Evolutionary conservation across 2,113 vertebrate species (phyloP).

Genomic region (Hyperoodon ampullatus): DNA sequence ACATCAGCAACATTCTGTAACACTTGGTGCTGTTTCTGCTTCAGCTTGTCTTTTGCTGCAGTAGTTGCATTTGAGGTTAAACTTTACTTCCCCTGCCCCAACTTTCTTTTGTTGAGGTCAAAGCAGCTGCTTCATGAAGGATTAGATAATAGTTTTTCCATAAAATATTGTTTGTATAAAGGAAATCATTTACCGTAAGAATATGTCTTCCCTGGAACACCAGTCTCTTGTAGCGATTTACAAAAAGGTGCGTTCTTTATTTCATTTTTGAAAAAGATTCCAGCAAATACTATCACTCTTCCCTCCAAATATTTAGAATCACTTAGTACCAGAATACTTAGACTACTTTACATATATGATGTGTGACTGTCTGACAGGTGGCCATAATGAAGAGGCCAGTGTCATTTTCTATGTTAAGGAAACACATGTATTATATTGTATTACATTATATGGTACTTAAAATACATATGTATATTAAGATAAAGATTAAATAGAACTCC

Average conservation of each 20-base stretch:
- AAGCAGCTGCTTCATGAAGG: slow-evolving; percentile 8
- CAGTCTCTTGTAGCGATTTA: not conserved
- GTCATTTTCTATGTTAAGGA: slow-evolving; percentile 11
- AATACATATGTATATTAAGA: not conserved
- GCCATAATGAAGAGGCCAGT: not conserved
- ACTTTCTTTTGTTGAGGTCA: slow-evolving; percentile 37
- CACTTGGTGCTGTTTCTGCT: not conserved
- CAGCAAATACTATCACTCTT: not conserved
- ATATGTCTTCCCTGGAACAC: not conserved
- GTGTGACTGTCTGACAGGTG: not conserved
- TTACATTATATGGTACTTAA: not conserved
- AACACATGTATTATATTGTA: not conserved
- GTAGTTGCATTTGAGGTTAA: slow-evolving; percentile 49
- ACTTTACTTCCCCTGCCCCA: not conserved
- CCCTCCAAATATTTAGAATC: not conserved
- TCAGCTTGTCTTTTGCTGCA: slow-evolving; percentile 33
- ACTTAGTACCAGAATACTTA: slow-evolving; percentile 17
- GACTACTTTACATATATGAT: not conserved
- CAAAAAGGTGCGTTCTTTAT: not conserved
- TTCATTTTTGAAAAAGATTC: slow-evolving; percentile 25
- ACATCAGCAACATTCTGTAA: not conserved
- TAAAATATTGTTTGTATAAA: slow-evolving; percentile 16
- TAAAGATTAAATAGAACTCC: slow-evolving; percentile 10
- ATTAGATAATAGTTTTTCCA: slow-evolving; percentile 4
- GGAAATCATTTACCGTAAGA: slow-evolving; percentile 4